phyloP scores from a whole-genome alignment of 2,797 vertebrate genomes.

The Molossus molossus region DNA sequence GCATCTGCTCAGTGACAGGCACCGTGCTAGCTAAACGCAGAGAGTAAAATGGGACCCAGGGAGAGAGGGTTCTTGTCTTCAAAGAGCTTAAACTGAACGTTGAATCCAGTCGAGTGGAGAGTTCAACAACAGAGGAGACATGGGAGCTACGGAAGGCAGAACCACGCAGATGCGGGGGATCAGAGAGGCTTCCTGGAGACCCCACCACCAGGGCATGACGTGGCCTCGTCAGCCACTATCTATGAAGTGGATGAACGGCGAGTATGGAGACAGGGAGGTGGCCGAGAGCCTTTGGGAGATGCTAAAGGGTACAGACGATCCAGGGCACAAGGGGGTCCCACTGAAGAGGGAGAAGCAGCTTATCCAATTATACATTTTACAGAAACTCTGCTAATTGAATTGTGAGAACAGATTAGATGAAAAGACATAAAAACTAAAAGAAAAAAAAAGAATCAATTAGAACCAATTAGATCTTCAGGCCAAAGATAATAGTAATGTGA shows the following conservation, averaged over 20 bases:
- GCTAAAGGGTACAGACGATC: not conserved
- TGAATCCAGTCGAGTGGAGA: not conserved
- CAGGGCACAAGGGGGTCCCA: not conserved
- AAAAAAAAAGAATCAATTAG: not conserved
- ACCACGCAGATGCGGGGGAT: not conserved
- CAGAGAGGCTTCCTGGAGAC: not conserved
- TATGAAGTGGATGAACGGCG: not conserved
- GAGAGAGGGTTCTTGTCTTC: not conserved
- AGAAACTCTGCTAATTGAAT: not conserved
- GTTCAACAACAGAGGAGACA: not conserved
- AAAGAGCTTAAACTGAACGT: not conserved
- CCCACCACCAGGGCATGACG: rapidly evolving
- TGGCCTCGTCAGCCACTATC: no score
- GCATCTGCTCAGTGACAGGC: not conserved
- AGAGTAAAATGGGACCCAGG: not conserved
- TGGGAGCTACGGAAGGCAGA: not conserved
- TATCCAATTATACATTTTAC: not conserved
- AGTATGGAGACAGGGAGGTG: no score
- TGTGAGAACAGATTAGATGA: not conserved
- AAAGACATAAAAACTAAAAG: not conserved
- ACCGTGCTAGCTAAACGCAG: not conserved
- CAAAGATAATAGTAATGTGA: not conserved
- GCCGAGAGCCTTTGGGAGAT: not conserved
- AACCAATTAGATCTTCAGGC: not conserved
- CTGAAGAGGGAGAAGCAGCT: not conserved